Evolutionary conservation across 37 sponge, comb jelly and placozoan species (phyloP).

Genomic region (Dysidea cf. avara): DNA sequence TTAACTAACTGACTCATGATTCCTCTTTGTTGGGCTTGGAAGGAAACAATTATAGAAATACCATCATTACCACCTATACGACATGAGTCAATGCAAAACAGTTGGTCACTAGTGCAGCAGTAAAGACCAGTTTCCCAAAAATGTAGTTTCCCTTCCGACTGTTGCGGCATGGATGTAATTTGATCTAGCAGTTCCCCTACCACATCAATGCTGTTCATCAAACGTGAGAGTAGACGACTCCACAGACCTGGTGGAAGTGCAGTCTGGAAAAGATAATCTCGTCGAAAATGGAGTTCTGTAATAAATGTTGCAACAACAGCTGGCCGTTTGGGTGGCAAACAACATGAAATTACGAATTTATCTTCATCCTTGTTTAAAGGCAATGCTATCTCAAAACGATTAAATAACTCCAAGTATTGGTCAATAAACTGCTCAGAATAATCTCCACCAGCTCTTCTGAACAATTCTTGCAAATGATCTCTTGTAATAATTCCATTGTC

Average conservation of each 20-base stretch:
- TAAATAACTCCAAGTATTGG: constrained; percentile 77
- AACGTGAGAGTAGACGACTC: constrained; percentile 80
- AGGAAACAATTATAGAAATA: constrained; percentile 48
- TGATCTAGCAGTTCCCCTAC: constrained; percentile 33
- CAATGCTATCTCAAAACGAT: constrained; percentile 88
- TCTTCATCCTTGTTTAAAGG: constrained; percentile 63
- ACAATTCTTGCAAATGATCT: constrained; percentile 52
- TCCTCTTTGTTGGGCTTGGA: constrained; percentile 38
- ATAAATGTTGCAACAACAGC: too few relatives aligned
- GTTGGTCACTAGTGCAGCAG: constrained; percentile 37
- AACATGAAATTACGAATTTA: constrained; percentile 78
- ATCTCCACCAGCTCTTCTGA: constrained; percentile 32
- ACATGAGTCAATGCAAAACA: constrained; percentile 58
- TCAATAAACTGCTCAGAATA: constrained; percentile 79
- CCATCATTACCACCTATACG: constrained; percentile 48
- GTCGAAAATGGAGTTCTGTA: constrained; percentile 10
- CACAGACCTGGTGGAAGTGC: constrained; percentile 84
- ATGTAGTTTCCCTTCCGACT: background rate
- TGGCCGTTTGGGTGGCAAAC: constrained; percentile 68
- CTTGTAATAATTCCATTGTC: constrained; percentile 63
- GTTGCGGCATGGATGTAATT: background rate
- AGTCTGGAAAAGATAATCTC: constrained; percentile 45
- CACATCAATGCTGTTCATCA: constrained; percentile 63
- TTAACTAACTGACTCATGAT: constrained; percentile 74
- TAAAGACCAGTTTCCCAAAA: constrained; percentile 68